phyloP scores from a whole-genome alignment of 2,797 vertebrate species.

The Harpagifer antarcticus region DNA sequence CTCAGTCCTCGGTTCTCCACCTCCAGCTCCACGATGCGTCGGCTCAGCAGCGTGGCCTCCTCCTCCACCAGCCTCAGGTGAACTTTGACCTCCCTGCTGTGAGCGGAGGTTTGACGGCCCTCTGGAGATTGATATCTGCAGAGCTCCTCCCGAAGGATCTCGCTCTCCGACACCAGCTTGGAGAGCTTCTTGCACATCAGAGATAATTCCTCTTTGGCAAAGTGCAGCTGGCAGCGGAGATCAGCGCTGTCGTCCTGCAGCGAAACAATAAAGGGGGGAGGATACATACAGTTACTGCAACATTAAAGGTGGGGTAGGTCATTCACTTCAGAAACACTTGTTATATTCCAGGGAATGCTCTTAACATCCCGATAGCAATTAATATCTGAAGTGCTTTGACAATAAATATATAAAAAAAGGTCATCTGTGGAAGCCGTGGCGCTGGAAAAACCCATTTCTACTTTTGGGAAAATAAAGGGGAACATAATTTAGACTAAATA shows the following conservation, averaged over 20 bases:
- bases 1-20: constrained; percentile 95
- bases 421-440: too few species aligned
- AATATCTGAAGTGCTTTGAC: too few species aligned
- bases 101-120: constrained; percentile 83
- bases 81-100: constrained; percentile 91
- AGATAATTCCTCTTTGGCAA: constrained; percentile 96
- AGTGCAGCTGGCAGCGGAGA: constrained; percentile 96
- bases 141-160: constrained; percentile 93
- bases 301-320: too few species aligned
- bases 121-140: constrained; percentile 89
- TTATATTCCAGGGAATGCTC: too few species aligned
- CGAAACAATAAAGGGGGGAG: constrained; percentile 1
- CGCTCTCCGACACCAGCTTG: constrained; percentile 93
- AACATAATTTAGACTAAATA: too few species aligned
- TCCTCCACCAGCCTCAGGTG: constrained; percentile 97
- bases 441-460: too few species aligned
- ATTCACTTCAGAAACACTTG: too few species aligned
- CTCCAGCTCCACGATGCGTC: constrained; percentile 96
- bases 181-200: constrained; percentile 99
- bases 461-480: too few species aligned
- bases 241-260: constrained; percentile 94
- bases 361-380: too few species aligned
- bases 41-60: constrained; percentile 95
- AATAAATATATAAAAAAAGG: too few species aligned
- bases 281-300: not conserved